phyloP scores from a whole-genome alignment of 92 coral and sea anemone species.

The Zoanthus sansibaricus region DNA sequence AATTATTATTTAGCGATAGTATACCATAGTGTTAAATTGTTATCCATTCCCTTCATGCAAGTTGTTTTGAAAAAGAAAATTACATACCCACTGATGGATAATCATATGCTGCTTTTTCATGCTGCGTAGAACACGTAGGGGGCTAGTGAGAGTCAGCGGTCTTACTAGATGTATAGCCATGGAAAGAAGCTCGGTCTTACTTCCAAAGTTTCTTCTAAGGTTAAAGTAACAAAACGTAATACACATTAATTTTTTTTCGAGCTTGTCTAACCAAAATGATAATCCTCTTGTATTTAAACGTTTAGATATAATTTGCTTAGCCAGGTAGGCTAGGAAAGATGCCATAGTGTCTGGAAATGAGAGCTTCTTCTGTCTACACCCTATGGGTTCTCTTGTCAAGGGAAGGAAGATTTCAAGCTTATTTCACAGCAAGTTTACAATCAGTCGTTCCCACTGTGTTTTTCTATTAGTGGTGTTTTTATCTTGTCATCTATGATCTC shows the following conservation, averaged over 20 bases:
- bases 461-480: not conserved
- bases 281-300: not conserved
- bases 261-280: not conserved
- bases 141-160: no score
- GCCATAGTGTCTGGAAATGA: not conserved
- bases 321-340: not conserved
- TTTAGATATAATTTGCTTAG: not conserved
- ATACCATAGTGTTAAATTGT: no score
- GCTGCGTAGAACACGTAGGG: no score
- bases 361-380: slow-evolving; percentile 1
- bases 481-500: not conserved
- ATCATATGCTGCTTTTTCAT: no score
- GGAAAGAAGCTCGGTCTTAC: no score
- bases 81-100: no score
- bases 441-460: not conserved
- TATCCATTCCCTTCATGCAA: no score
- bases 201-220: not conserved
- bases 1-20: no score
- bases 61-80: no score
- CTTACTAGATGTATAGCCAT: no score
- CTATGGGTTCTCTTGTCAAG: not conserved
- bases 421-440: not conserved
- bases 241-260: not conserved
- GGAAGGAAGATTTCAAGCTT: not conserved
- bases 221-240: not conserved